These are phyloP conservation scores for Cryptotermes secundus DNA, from an alignment of 1,140 invertebrate genomes.

Conservation along the genomic window DNA sequence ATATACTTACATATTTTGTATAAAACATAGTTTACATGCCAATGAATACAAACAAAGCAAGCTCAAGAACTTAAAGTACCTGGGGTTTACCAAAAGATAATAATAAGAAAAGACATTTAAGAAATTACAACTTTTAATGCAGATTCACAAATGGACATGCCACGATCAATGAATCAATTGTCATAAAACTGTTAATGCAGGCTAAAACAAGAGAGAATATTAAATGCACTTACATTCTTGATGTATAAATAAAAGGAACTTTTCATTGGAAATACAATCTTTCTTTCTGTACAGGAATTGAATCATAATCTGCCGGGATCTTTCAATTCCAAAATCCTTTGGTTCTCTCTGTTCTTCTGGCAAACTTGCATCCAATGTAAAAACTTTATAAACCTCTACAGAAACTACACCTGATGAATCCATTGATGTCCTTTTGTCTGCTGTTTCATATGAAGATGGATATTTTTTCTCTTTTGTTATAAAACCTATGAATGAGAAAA, in stretches of 20 bases:
- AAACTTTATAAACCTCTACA: not conserved
- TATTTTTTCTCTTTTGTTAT: constrained; percentile 48
- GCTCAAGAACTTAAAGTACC: too few species aligned
- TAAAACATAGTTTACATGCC: too few species aligned
- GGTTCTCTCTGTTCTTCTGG: not conserved
- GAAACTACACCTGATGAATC: not conserved
- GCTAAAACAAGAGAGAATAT: not conserved
- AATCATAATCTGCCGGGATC: constrained; percentile 67
- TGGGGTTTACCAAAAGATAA: too few species aligned
- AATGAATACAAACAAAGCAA: too few species aligned
- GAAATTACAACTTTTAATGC: too few species aligned
- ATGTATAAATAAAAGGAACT: constrained; percentile 74
- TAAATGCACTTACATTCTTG: constrained; percentile 66
- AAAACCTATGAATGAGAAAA: constrained; percentile 32
- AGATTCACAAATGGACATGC: too few species aligned
- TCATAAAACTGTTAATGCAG: constrained; percentile 24
- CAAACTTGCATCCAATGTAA: not conserved
- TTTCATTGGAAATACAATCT: constrained; percentile 59
- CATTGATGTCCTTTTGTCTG: not conserved
- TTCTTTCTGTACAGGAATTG: constrained; percentile 67
- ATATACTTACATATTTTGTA: too few species aligned
- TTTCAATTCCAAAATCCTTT: constrained; percentile 46
- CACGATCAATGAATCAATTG: constrained; percentile 15
- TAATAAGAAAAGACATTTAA: too few species aligned
- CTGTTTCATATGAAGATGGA: constrained; percentile 34